Evolutionary conservation across 2,113 vertebrate genomes (phyloP).

Genomic region (Entomyzon cyanotis): DNA sequence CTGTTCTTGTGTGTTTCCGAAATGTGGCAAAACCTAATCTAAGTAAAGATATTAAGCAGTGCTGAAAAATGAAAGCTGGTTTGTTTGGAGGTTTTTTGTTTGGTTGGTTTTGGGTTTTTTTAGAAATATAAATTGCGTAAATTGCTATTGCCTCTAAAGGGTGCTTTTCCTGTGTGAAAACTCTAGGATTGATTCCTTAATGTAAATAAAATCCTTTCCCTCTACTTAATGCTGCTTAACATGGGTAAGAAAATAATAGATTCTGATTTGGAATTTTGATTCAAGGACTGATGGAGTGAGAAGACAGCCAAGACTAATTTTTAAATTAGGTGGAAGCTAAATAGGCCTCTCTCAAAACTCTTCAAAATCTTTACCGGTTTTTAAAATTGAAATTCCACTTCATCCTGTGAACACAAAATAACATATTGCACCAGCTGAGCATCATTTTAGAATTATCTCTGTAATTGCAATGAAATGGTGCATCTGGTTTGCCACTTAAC

Average conservation of each 20-base stretch:
- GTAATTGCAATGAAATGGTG: not conserved
- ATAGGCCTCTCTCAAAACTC: not conserved
- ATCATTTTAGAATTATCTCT: not conserved
- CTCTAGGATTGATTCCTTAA: not conserved
- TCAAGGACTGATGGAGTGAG: constrained; percentile 6
- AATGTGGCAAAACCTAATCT: not conserved
- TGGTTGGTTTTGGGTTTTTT: not conserved
- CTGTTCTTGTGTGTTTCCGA: not conserved
- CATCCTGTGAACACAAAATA: not conserved
- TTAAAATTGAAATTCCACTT: constrained; percentile 27
- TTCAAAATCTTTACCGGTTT: not conserved
- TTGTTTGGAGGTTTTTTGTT: not conserved
- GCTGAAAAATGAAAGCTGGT: not conserved
- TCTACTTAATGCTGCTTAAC: not conserved
- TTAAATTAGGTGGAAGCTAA: constrained; percentile 3
- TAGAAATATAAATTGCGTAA: not conserved
- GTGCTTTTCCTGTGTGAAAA: not conserved
- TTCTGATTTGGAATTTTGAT: constrained; percentile 46
- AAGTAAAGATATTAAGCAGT: not conserved
- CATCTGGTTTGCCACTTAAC: not conserved
- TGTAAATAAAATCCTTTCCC: constrained; percentile 12
- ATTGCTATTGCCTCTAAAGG: not conserved
- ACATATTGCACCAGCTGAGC: not conserved
- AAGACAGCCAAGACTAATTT: constrained; percentile 34
- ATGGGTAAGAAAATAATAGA: constrained; percentile 3